phyloP scores from a whole-genome alignment of 2,113 vertebrate species.

The Lagenorhynchus albirostris region DNA sequence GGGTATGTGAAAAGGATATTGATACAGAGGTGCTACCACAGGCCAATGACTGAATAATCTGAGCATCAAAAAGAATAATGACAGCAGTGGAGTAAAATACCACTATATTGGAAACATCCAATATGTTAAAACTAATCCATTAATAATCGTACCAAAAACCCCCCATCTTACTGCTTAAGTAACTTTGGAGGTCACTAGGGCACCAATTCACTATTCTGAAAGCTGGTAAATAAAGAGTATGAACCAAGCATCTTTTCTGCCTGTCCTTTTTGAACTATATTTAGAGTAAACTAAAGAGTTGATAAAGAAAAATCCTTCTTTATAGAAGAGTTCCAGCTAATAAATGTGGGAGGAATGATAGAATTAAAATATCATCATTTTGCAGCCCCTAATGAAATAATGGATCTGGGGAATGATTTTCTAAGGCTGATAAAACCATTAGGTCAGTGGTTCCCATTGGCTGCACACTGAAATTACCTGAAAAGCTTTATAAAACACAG shows the following conservation, averaged over 20 bases:
- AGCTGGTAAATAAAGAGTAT: background rate
- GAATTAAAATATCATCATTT: background rate
- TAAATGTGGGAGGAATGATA: background rate
- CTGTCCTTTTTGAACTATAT: background rate
- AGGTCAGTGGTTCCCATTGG: background rate
- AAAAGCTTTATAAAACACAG: background rate
- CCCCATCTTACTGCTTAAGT: background rate
- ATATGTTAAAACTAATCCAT: background rate
- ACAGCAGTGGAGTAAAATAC: background rate
- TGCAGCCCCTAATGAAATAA: background rate
- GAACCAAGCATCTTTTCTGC: background rate
- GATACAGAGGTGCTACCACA: background rate
- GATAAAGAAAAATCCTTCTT: background rate
- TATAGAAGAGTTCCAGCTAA: background rate
- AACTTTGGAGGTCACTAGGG: background rate
- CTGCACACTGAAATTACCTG: background rate
- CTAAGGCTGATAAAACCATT: background rate
- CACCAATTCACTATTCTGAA: background rate
- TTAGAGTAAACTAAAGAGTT: background rate
- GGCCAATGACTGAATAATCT: background rate
- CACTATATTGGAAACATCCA: background rate
- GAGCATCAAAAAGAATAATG: background rate
- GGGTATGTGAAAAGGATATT: background rate
- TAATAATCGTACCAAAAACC: background rate
- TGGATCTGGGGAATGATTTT: background rate